Evolutionary conservation across 2,113 vertebrate species (phyloP), one percentile per base, ranked within the genome.

Genomic region (Camarhynchus parvulus): DNA sequence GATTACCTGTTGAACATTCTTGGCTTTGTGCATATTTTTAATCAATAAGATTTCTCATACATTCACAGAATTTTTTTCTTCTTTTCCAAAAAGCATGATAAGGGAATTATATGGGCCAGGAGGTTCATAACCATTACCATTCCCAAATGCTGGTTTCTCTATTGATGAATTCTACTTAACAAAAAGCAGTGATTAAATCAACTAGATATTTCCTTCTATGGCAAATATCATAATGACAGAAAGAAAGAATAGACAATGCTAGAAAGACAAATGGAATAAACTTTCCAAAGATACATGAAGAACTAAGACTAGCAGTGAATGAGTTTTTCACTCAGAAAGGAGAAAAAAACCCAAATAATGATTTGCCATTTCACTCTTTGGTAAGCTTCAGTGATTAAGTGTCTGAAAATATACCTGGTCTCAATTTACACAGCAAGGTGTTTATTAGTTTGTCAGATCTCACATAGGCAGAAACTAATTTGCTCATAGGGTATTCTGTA

Each of bases 401-500:
- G 83, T 78, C 80, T 95, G 83, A 92, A 95, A 94, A 93, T 87
- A 90, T 93, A 93, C 86, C 73, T 89, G 66, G 90, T 93, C 92
- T 92, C 92, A 90, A 93, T 96, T 97, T 96, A 92, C 90, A 95
- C 88, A 76, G 95, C 90, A 92, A 95, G 95, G 83, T 96, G 95
- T 97, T 96, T 94, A 96, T 95, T 96, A 97, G 80, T 95, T 96
- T 97, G 86, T 94, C 95, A 96, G 73, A 93, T 87, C 80, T 95
- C 95, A 89, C 88, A 84, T 76, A 92, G 88, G 44, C 89, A 95
- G 73, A 94, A 90, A 80, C 37, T 95, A 94, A 97, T 96, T 96
- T 93, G 41, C 83, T 96, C 87, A 70, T 77, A 68, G 83, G 62
- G 86, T 90, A 75, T 84, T 67, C 88, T 96, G 93, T 96, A 94